Evolutionary conservation across 2,797 vertebrate genomes (phyloP).

Genomic region (Anguilla marmorata): DNA sequence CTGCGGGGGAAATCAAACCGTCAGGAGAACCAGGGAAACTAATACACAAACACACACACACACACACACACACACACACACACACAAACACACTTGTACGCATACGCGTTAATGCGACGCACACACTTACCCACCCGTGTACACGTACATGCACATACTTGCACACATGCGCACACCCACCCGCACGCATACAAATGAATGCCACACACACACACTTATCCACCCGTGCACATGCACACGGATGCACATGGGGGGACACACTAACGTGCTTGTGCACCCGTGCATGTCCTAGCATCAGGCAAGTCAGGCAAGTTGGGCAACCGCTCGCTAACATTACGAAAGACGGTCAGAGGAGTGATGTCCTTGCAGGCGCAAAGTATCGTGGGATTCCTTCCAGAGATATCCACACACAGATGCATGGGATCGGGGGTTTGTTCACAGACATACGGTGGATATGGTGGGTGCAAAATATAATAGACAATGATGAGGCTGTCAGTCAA

Average conservation of each 20-base stretch:
- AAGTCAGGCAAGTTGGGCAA: not conserved
- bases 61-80: too few relatives aligned
- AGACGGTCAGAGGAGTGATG: not conserved
- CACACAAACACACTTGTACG: not conserved
- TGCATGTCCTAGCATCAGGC: not conserved
- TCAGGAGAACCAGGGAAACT: conserved; percentile 75
- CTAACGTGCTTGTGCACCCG: not conserved
- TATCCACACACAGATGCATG: not conserved
- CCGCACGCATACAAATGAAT: too few relatives aligned
- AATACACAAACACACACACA: conserved; percentile 46
- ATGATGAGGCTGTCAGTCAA: not conserved
- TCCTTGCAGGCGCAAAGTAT: not conserved
- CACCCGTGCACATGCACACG: too few relatives aligned
- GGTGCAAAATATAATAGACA: not conserved
- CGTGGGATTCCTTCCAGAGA: not conserved
- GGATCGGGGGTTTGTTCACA: not conserved
- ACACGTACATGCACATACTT: too few relatives aligned
- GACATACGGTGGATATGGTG: not conserved
- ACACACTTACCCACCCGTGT: not conserved
- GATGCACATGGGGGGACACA: not conserved
- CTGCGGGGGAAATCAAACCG: conserved; percentile 75
- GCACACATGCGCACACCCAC: too few relatives aligned
- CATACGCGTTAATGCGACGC: not conserved
- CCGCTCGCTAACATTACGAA: not conserved
- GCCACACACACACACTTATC: not conserved